Conservation (phyloP, 2,888 invertebrate species). For the Cosmorhoe ocellata region DNA sequence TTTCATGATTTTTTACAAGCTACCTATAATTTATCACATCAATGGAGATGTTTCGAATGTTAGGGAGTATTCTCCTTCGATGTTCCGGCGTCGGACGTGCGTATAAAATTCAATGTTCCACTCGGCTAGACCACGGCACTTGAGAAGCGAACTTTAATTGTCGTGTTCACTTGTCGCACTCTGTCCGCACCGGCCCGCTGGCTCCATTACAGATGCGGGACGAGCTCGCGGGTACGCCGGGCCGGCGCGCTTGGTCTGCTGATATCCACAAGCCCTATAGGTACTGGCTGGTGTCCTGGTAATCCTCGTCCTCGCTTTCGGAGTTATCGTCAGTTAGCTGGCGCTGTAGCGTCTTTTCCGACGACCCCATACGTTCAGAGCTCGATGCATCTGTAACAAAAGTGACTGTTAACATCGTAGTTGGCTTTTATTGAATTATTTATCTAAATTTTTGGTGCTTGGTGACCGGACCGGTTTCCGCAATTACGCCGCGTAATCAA, state of each 20-base stretch:
- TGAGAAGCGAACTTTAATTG: background rate
- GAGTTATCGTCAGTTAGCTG: constrained; percentile 78
- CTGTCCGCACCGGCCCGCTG: background rate
- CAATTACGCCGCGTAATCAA: too few species aligned
- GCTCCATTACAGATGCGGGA: too few species aligned
- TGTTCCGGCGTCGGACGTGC: constrained; percentile 28
- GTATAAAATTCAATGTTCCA: constrained; percentile 21
- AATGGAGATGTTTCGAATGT: constrained; percentile 37
- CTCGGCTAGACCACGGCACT: constrained; percentile 7
- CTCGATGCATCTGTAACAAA: constrained; percentile 70
- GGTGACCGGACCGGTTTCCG: too few species aligned
- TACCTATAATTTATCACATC: constrained; percentile 53
- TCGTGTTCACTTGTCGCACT: constrained; percentile 4
- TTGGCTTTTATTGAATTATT: too few species aligned
- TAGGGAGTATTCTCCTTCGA: constrained; percentile 30
- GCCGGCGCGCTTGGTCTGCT: background rate
- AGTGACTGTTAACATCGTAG: background rate
- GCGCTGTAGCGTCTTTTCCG: constrained; percentile 69
- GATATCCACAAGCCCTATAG: constrained; percentile 47
- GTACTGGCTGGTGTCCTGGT: constrained; percentile 75
- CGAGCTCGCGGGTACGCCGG: too few species aligned
- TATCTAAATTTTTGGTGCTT: too few species aligned
- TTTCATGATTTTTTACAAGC: constrained; percentile 54
- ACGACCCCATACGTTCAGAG: constrained; percentile 62
- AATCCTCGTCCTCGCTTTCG: constrained; percentile 73